These are phyloP conservation scores for Dasypolia templi DNA, from an alignment of 2,888 invertebrate genomes.

Conservation along the genomic window DNA sequence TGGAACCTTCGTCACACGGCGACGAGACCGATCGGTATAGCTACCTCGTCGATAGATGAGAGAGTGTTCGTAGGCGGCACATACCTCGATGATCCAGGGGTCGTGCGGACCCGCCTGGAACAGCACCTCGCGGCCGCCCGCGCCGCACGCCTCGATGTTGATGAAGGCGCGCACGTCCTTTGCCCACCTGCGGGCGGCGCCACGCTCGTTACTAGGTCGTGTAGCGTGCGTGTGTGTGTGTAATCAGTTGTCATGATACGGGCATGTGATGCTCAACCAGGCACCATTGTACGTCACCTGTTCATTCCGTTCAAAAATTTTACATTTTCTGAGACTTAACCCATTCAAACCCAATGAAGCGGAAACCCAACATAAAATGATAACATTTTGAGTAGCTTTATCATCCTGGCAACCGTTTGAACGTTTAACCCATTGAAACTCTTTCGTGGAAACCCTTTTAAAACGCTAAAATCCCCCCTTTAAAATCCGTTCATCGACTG, in stretches of 20 bases:
- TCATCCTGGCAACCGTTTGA: not conserved
- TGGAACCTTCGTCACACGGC: not conserved
- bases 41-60: not conserved
- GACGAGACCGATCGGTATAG: not conserved
- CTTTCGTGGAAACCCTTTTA: not conserved
- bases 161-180: constrained; percentile 93
- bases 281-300: not conserved
- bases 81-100: constrained; percentile 92
- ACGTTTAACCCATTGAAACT: not conserved
- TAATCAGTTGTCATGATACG: not conserved
- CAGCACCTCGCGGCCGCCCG: constrained; percentile 96
- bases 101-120: constrained; percentile 96
- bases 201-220: not conserved
- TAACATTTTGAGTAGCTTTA: not conserved
- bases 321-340: not conserved
- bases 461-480: not conserved
- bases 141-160: constrained; percentile 97
- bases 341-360: not conserved
- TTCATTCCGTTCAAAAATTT: not conserved
- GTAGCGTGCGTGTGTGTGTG: not conserved
- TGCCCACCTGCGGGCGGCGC: constrained; percentile 91
- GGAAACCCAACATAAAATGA: not conserved
- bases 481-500: too few relatives aligned
- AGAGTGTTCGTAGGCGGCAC: not conserved
- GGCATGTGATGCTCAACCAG: not conserved